These are phyloP conservation scores for Graptemys geographica DNA, from an alignment of 2,797 vertebrate species.

Conservation along the genomic window DNA sequence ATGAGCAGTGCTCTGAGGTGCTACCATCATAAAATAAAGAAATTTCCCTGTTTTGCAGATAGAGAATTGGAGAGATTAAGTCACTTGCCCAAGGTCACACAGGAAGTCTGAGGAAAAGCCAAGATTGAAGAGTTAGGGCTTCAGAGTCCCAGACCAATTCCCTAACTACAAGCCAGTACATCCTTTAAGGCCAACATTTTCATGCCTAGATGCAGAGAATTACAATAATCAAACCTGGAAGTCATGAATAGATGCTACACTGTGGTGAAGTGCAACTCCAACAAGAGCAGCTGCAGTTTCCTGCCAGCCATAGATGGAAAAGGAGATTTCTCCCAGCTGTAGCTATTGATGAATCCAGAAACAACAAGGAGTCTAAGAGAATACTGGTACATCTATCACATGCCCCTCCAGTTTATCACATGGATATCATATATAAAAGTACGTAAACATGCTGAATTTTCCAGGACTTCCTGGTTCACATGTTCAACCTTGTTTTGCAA, in stretches of 20 bases:
- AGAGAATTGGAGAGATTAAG: not conserved
- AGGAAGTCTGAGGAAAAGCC: not conserved
- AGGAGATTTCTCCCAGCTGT: not conserved
- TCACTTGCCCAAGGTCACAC: not conserved
- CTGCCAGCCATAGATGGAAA: not conserved
- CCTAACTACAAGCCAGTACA: not conserved
- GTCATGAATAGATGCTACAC: fast-evolving
- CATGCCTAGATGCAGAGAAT: fast-evolving
- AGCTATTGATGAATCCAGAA: not conserved
- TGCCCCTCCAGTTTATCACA: not conserved
- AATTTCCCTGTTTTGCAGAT: not conserved
- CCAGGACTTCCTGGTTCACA: not conserved
- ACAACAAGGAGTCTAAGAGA: not conserved
- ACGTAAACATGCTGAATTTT: not conserved
- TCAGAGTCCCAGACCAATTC: not conserved
- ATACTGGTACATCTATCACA: not conserved
- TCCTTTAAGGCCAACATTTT: not conserved
- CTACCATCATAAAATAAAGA: no score
- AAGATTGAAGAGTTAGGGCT: not conserved
- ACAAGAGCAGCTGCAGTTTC: not conserved
- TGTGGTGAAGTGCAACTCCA: not conserved
- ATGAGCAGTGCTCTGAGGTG: no score
- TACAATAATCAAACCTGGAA: not conserved
- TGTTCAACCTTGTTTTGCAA: not conserved
- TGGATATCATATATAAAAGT: not conserved